These are phyloP conservation scores for Sterna hirundo DNA, from an alignment of 2,113 vertebrate genomes.

Conservation along the genomic window DNA sequence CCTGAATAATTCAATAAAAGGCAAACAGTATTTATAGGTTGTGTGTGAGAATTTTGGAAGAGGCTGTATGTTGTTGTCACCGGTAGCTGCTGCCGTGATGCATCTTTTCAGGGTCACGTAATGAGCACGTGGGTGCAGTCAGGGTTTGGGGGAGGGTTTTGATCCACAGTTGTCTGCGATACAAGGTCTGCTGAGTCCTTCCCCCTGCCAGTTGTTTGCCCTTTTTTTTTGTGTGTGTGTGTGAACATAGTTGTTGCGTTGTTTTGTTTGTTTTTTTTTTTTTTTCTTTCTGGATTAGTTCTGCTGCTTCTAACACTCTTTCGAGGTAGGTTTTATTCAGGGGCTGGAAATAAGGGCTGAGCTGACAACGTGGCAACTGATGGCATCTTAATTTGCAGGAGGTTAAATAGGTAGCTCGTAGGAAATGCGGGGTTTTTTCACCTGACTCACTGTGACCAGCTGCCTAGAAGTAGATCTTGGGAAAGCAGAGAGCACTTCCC, in stretches of 20 bases:
- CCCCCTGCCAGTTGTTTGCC: not conserved
- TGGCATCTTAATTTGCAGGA: not conserved
- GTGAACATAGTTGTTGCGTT: rapidly evolving
- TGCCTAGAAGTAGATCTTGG: not conserved
- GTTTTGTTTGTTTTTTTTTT: not conserved
- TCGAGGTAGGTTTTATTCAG: not conserved
- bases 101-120: not conserved
- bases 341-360: not conserved
- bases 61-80: not conserved
- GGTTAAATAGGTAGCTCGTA: not conserved
- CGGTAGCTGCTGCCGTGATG: rapidly evolving
- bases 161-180: rapidly evolving
- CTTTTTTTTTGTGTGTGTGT: not conserved
- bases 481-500: not conserved
- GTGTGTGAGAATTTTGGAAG: constrained; percentile 76
- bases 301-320: not conserved
- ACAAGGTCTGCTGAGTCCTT: not conserved
- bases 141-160: not conserved
- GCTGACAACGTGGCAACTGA: not conserved
- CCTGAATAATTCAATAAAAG: constrained; percentile 99
- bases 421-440: not conserved
- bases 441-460: not conserved
- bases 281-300: not conserved
- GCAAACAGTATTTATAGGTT: constrained; percentile 78
- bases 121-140: not conserved